A percentile compares a stretch with the other conserved stretches of the same genome.
Evolutionary conservation across 2,113 vertebrate species (phyloP).

Genomic region (Glaucidium brasilianum): DNA sequence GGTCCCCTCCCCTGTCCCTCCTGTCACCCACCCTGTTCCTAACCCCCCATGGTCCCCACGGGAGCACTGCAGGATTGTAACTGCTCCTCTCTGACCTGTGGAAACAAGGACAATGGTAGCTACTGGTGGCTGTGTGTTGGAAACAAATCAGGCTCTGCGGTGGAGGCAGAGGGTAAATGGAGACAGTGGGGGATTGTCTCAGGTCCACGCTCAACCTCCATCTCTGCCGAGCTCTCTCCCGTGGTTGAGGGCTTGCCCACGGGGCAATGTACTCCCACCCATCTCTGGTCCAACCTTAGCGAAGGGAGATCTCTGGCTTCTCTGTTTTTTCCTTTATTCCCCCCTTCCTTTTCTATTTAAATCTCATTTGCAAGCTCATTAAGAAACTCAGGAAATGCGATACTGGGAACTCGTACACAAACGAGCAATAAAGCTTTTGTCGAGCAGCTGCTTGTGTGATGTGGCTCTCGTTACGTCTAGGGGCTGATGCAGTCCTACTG

Average conservation of each 20-base stretch:
- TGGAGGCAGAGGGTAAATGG: neutral
- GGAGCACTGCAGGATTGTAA: neutral
- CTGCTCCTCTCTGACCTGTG: neutral
- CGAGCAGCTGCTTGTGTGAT: conserved; percentile 64
- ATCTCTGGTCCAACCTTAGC: neutral
- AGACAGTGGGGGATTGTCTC: neutral
- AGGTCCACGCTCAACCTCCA: rapidly evolving
- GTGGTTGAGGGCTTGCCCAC: neutral
- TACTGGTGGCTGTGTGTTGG: neutral
- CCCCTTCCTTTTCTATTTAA: conserved; percentile 29
- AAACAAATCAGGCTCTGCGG: neutral
- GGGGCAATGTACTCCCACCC: neutral
- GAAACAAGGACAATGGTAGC: neutral
- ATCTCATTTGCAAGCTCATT: conserved; percentile 65
- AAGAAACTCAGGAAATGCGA: conserved; percentile 57
- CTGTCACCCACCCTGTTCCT: neutral
- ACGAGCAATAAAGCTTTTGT: conserved; percentile 66
- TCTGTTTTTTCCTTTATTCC: neutral
- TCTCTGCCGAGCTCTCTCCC: neutral
- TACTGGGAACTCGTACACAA: conserved; percentile 42
- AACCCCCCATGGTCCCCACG: rapidly evolving
- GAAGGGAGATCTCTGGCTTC: neutral
- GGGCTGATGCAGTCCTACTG: conserved; percentile 34
- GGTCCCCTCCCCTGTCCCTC: neutral
- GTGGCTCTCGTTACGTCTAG: neutral